phyloP scores from a whole-genome alignment of 2,113 vertebrate species.

The Channa argus region DNA sequence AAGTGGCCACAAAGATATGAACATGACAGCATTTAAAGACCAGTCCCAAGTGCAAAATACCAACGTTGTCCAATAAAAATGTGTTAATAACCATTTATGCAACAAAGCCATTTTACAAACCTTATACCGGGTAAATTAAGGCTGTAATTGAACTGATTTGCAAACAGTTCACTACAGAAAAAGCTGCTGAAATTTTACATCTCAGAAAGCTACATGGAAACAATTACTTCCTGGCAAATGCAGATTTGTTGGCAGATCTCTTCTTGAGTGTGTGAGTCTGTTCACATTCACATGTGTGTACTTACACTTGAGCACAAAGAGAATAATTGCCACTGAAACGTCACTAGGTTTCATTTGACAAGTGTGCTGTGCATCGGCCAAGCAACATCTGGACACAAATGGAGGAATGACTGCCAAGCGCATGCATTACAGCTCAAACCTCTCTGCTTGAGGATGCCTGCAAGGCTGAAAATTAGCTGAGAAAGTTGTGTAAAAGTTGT shows the following conservation, averaged over 20 bases:
- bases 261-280: constrained; percentile 25
- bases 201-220: constrained; percentile 73
- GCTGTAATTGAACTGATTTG: constrained; percentile 20
- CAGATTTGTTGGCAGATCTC: constrained; percentile 67
- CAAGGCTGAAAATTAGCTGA: constrained; percentile 58
- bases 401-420: constrained; percentile 63
- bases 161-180: constrained; percentile 41
- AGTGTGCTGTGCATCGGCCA: constrained; percentile 67
- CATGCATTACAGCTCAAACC: constrained; percentile 56
- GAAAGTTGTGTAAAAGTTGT: constrained; percentile 48
- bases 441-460: constrained; percentile 56
- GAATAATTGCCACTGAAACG: constrained; percentile 74
- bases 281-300: constrained; percentile 49
- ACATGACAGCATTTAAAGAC: constrained; percentile 8
- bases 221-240: constrained; percentile 78
- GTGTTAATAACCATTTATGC: constrained; percentile 11
- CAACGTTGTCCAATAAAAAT: too few relatives aligned
- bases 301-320: constrained; percentile 65
- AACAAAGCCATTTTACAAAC: background rate
- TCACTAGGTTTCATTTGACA: constrained; percentile 74
- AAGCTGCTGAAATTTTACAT: constrained; percentile 56
- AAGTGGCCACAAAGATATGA: constrained; percentile 5
- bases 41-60: background rate
- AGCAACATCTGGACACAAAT: constrained; percentile 71
- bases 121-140: constrained; percentile 2